Evolutionary conservation across 2,888 invertebrate genomes (phyloP), one percentile per base, ranked within the genome.

Genomic region (Mythimna impura): DNA sequence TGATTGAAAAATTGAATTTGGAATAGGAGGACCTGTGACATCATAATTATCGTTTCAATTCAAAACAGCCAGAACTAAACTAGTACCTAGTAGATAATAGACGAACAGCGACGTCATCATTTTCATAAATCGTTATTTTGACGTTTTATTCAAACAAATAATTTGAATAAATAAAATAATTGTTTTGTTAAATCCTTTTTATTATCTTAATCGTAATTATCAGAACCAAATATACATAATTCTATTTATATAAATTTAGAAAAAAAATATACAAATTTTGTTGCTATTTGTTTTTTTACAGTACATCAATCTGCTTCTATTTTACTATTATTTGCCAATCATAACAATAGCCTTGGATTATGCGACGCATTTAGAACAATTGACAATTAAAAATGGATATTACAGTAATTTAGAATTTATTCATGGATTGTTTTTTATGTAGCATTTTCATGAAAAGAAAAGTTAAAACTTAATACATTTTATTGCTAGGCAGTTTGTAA

Each of bases 141-240:
- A 43, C 7, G 30, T 65, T 69, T 54, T n/a, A 66, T 20, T 61
- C 43, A 62, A 66, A 74, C 20, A 63, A 30, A 57, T 30, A 9
- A 63, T 58, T 34, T 25, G 10, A 9, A 30, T 34, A 83, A 30
- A 78, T 60, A 73, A 80, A 78, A 80, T 65, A 66, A 57, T 52
- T 0, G 17, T 72, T 65, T 78, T 73, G 78, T 80, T 75, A 84
- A 79, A 76, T 80, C 79, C 76, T 87, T 87, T 88, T 87, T 88
- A 89, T 86, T 89, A 81, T 85, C 86, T 87, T 90, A 86, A 85
- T 84, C 52, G 63, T 84, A 88, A 83, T 79, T 87, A 86, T 86
- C 84, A 81, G 79, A 88, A 89, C 89, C 88, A 91, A 92, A 92
- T 92, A 91, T 91, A 92, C 91, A 91, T 89, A 88, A 83, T 84